phyloP scores from a whole-genome alignment of 2,888 invertebrate genomes.

The Dascillus cervinus region DNA sequence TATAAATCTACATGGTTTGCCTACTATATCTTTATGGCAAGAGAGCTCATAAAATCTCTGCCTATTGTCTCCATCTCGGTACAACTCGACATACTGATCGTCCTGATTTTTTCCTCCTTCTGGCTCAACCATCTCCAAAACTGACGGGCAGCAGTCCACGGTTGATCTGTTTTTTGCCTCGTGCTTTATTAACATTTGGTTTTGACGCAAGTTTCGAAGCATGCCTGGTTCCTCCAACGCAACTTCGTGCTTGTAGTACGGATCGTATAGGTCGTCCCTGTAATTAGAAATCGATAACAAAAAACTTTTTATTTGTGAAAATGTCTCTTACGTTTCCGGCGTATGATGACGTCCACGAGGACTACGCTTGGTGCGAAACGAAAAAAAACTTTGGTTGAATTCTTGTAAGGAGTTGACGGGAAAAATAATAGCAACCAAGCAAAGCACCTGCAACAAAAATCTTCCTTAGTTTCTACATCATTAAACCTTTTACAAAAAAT shows the following conservation, averaged over 20 bases:
- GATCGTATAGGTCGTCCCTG: constrained; percentile 24
- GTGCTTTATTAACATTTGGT: constrained; percentile 51
- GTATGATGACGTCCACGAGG: constrained; percentile 12
- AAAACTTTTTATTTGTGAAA: not conserved
- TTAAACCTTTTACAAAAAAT: too few species aligned
- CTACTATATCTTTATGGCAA: constrained; percentile 62
- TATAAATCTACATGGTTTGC: constrained; percentile 67
- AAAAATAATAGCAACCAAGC: constrained; percentile 50
- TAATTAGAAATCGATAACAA: not conserved
- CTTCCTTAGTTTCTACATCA: too few species aligned
- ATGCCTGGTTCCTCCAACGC: constrained; percentile 30
- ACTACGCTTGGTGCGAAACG: constrained; percentile 28
- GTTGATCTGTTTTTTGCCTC: constrained; percentile 39
- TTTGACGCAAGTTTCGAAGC: constrained; percentile 55
- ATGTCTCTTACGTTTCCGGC: constrained; percentile 11
- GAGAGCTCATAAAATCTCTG: constrained; percentile 74
- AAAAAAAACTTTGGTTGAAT: constrained; percentile 31
- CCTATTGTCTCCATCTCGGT: constrained; percentile 59
- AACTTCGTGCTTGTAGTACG: constrained; percentile 29
- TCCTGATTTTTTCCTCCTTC: constrained; percentile 67
- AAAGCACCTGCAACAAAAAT: constrained; percentile 47
- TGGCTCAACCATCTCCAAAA: constrained; percentile 69
- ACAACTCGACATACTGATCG: constrained; percentile 65
- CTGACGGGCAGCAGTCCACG: constrained; percentile 76
- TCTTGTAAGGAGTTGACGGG: constrained; percentile 33